These are phyloP conservation scores for Hephaestus fuliginosus DNA, from an alignment of 2,797 vertebrate genomes.

Conservation along the genomic window DNA sequence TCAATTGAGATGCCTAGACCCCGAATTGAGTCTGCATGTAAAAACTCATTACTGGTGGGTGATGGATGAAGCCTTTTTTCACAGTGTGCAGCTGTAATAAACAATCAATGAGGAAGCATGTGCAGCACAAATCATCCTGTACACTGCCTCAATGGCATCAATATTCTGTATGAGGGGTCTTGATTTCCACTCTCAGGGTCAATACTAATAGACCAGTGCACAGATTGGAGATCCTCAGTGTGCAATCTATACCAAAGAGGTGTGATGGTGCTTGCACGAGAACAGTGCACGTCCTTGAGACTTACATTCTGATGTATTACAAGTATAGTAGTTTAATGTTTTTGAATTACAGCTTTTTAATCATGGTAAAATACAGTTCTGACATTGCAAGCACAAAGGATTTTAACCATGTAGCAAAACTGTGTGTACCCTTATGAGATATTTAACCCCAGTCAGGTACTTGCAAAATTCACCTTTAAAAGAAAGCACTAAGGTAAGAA, in stretches of 20 bases:
- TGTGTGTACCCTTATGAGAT: neutral
- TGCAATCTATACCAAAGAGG: constrained; percentile 60
- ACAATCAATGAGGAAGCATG: constrained; percentile 83
- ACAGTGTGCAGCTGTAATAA: constrained; percentile 79
- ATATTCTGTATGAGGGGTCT: constrained; percentile 81
- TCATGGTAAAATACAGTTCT: constrained; percentile 4
- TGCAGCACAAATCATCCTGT: constrained; percentile 77
- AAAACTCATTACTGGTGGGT: constrained; percentile 80
- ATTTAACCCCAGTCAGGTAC: neutral
- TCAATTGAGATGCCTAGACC: constrained; percentile 66
- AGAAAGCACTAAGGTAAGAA: neutral
- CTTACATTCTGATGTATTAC: constrained; percentile 12
- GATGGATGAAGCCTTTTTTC: constrained; percentile 78
- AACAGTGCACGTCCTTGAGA: constrained; percentile 39
- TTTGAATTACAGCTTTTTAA: constrained; percentile 19
- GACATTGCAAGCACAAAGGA: neutral
- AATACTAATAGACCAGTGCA: constrained; percentile 78
- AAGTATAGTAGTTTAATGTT: neutral
- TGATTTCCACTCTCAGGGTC: constrained; percentile 79
- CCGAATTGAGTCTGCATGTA: constrained; percentile 77
- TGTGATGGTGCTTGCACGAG: constrained; percentile 51
- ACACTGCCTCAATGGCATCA: constrained; percentile 67
- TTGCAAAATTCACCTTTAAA: neutral
- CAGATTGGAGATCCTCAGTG: constrained; percentile 66
- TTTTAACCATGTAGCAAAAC: neutral